Evolutionary conservation across 2,797 vertebrate species (phyloP), one percentile per base, ranked within the genome.

Genomic region (Neosilurus mollespiculum): DNA sequence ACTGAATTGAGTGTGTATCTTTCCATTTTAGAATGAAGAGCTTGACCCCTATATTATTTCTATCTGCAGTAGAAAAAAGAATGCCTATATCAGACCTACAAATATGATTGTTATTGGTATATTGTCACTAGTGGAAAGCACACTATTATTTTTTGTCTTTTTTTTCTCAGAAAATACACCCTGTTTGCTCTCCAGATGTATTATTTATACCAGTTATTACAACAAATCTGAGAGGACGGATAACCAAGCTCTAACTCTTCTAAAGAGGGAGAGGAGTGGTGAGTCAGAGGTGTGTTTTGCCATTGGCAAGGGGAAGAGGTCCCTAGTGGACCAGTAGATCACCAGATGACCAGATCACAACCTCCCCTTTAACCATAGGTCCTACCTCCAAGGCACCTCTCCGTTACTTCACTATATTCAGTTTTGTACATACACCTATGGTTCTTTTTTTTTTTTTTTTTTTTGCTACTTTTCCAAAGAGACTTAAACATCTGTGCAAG

Each of bases 231-330:
- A 92, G 91, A 93, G 92, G 94, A 94, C 91, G 90, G 91, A 93
- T 93, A 92, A 89, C 93, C 91, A 90, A 94, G 92, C 92, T 93
- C 92, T 94, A 94, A 90, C 92, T 93, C 91, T 92, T 94, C 93
- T 93, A 92, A 91, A 89, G 91, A 91, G 91, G 89, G 86, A 90
- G 90, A 91, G 89, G 90, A 89, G 91, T 90, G 92, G 91, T 89
- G 88, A 91, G 92, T 87, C 73, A 88, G 90, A 92, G 91, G 90
- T 92, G 91, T 91, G 81, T 81, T 82, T 78, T 86, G 82, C 82
- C 90, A 89, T 86, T 87, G 89, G 90, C 91, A 88, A 86, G 90
- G 87, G 86, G 85, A 86, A 82, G 85, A 76, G 43, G 9, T 53
- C 61, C 62, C 53, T 43, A 16, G 53, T 83, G 82, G 87, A 91